Percentiles rank a stretch among this genome's conserved stretches.
These are phyloP conservation scores for Notospermus geniculatus DNA, from an alignment of 1,140 invertebrate genomes.

Conservation along the genomic window DNA sequence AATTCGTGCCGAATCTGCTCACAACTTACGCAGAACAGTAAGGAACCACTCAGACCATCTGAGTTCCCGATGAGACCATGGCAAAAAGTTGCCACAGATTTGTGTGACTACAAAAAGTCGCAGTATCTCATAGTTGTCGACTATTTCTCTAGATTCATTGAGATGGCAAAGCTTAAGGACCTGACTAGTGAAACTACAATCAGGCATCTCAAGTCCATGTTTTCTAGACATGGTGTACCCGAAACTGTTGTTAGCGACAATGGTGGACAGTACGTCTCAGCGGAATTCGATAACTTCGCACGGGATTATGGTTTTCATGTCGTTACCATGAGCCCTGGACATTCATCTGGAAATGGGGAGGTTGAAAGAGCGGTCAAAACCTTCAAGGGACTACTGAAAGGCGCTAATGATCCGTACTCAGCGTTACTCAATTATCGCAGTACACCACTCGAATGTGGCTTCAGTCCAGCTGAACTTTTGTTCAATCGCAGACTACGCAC, in stretches of 20 bases:
- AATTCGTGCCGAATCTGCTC: conserved; percentile 11
- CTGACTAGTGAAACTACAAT: conserved; percentile 19
- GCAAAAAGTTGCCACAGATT: conserved; percentile 17
- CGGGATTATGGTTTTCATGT: no score
- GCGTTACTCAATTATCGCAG: conserved; percentile 10
- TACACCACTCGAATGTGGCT: conserved; percentile 16
- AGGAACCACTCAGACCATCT: conserved; percentile 3
- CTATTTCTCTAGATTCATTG: conserved; percentile 21
- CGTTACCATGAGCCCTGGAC: background rate
- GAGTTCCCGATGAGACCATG: conserved; percentile 16
- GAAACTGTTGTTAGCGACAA: conserved; percentile 29
- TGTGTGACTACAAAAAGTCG: conserved; percentile 16
- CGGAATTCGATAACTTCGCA: no score
- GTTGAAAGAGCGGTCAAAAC: background rate
- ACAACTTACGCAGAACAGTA: background rate
- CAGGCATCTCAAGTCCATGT: conserved; percentile 24
- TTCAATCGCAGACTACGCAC: background rate
- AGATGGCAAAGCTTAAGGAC: conserved; percentile 12
- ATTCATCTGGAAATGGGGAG: background rate
- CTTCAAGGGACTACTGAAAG: background rate
- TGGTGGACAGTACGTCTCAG: conserved; percentile 30
- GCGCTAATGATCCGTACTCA: background rate
- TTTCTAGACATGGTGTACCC: conserved; percentile 29
- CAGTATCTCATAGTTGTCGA: conserved; percentile 23
- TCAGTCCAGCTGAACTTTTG: background rate